These are phyloP conservation scores for Aphelinus atriplicis DNA, from an alignment of 1,140 invertebrate species.

Conservation along the genomic window DNA sequence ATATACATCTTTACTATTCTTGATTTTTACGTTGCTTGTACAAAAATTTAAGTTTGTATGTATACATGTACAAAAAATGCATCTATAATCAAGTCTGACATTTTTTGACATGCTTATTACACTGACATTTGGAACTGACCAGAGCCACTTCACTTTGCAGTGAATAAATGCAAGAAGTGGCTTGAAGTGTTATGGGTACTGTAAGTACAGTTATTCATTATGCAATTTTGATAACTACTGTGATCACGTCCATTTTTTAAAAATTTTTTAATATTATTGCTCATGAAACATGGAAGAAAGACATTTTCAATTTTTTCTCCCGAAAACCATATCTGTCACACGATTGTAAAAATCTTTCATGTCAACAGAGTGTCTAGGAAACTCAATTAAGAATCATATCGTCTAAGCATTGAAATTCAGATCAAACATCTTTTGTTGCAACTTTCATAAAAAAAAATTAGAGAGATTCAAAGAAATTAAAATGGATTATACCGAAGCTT, in stretches of 20 bases:
- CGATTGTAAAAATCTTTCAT: no score
- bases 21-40: conserved; percentile 19
- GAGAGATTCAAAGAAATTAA: no score
- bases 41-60: conserved; percentile 11
- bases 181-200: conserved; percentile 6
- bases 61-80: conserved; percentile 33
- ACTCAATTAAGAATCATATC: no score
- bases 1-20: conserved; percentile 26
- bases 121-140: neutral
- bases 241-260: conserved; percentile 12
- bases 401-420: neutral
- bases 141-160: conserved; percentile 6
- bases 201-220: conserved; percentile 26
- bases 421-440: conserved; percentile 9
- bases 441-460: conserved; percentile 2
- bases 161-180: conserved; percentile 30
- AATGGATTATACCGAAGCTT: no score
- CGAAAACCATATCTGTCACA: conserved; percentile 1
- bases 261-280: neutral
- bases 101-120: neutral
- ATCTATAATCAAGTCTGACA: conserved; percentile 28
- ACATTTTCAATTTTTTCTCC: no score
- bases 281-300: neutral
- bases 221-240: conserved; percentile 14
- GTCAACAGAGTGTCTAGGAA: no score